A percentile compares a stretch with the other conserved stretches of the same genome.
These are phyloP conservation scores for Agraylea sexmaculata DNA, from an alignment of 1,140 invertebrate genomes.

Conservation along the genomic window DNA sequence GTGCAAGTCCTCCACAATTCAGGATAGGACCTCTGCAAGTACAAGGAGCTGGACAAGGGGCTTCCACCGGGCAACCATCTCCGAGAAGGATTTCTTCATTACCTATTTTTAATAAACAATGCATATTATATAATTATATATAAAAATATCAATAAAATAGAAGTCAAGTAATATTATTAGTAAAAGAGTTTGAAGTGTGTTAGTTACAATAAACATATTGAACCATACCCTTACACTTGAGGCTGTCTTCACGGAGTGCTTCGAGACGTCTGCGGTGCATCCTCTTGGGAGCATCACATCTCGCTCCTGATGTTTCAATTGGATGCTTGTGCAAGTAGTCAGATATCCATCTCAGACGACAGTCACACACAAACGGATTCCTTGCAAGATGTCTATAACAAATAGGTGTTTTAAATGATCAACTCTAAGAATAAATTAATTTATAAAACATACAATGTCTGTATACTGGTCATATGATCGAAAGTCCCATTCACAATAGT, in stretches of 20 bases:
- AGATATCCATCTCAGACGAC: slow-evolving; percentile 90
- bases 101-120: slow-evolving; percentile 7
- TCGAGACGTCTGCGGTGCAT: slow-evolving; percentile 83
- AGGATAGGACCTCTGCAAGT: slow-evolving; percentile 54
- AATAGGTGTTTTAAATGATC: slow-evolving; percentile 3
- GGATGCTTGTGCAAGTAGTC: slow-evolving; percentile 82
- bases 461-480: slow-evolving; percentile 78
- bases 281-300: slow-evolving; percentile 85
- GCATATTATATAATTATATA: background rate
- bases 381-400: slow-evolving; percentile 79
- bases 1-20: slow-evolving; percentile 74
- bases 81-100: slow-evolving; percentile 14
- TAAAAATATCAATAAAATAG: background rate
- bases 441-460: slow-evolving; percentile 67
- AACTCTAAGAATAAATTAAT: slow-evolving; percentile 7
- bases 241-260: slow-evolving; percentile 80
- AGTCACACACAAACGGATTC: slow-evolving; percentile 98
- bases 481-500: slow-evolving; percentile 95
- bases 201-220: too few relatives aligned
- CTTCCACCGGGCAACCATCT: slow-evolving; percentile 20
- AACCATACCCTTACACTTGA: slow-evolving; percentile 86
- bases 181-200: slow-evolving; percentile 1
- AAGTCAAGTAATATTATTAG: background rate
- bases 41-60: slow-evolving; percentile 28
- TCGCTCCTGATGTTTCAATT: slow-evolving; percentile 93